Conservation (phyloP, 2,888 invertebrate species). For the Flexamia atlantica region DNA sequence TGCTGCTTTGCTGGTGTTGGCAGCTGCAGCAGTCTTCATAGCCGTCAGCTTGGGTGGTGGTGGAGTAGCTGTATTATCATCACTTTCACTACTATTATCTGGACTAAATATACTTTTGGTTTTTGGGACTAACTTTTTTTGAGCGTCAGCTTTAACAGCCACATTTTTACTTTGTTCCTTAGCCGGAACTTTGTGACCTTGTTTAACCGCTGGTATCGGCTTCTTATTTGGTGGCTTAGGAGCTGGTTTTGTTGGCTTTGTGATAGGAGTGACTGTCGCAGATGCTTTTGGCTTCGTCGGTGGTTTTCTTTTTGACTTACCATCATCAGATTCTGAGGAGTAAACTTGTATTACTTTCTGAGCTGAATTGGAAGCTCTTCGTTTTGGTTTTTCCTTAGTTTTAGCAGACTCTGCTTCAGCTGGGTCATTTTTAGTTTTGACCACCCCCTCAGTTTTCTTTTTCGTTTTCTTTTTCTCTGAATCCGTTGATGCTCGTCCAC, state of each 20-base stretch:
- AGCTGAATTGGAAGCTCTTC: conserved; percentile 74
- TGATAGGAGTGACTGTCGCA: conserved; percentile 78
- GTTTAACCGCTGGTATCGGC: conserved; percentile 69
- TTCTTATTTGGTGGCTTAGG: conserved; percentile 73
- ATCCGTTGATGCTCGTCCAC: conserved; percentile 66
- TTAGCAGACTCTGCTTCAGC: conserved; percentile 72
- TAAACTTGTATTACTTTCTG: conserved; percentile 76
- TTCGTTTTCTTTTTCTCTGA: conserved; percentile 69
- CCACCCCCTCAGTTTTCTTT: conserved; percentile 67
- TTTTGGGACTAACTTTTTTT: conserved; percentile 78
- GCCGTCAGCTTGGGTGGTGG: conserved; percentile 74
- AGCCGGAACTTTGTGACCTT: conserved; percentile 72
- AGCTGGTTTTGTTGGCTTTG: conserved; percentile 76
- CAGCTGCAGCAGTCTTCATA: conserved; percentile 74
- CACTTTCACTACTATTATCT: conserved; percentile 85
- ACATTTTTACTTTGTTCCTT: conserved; percentile 69
- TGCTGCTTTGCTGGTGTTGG: conserved; percentile 72
- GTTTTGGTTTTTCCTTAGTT: conserved; percentile 73
- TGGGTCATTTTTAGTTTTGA: conserved; percentile 62
- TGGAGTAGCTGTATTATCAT: conserved; percentile 72
- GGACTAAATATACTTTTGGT: conserved; percentile 85
- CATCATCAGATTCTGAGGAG: conserved; percentile 80
- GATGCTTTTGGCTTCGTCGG: conserved; percentile 81
- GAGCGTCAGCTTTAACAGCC: conserved; percentile 74
- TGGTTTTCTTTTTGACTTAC: conserved; percentile 77